Conservation (phyloP, 2,888 invertebrate genomes). For the Clitarchus hookeri region DNA sequence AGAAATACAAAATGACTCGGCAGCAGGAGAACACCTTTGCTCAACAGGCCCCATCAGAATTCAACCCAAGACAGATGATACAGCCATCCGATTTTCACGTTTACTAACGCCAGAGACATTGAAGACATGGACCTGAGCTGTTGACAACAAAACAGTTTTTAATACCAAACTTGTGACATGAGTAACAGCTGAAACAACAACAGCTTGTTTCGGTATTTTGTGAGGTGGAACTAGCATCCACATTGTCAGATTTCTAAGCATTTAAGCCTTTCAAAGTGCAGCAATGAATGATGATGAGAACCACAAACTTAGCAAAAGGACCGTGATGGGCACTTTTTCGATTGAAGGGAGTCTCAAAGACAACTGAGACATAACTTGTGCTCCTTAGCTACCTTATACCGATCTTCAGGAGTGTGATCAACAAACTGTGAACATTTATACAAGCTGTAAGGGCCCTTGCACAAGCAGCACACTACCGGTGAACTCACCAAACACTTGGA, state of each 20-base stretch:
- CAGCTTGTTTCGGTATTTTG: neutral
- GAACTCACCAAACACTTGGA: neutral
- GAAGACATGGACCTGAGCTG: neutral
- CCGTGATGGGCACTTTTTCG: neutral
- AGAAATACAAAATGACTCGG: neutral
- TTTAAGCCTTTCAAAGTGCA: neutral
- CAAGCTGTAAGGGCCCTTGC: neutral
- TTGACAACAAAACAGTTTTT: neutral
- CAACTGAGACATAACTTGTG: neutral
- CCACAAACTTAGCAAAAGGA: neutral
- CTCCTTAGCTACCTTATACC: neutral
- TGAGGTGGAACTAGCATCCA: neutral
- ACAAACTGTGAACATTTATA: neutral
- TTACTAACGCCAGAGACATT: neutral
- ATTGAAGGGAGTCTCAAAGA: neutral
- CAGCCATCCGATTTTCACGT: neutral
- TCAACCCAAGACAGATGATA: too few relatives aligned
- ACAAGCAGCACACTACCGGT: neutral
- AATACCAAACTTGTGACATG: neutral
- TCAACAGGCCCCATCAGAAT: neutral
- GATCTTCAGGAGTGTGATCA: neutral
- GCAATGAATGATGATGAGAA: neutral
- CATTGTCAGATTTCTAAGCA: neutral
- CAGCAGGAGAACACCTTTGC: neutral
- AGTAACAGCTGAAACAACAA: neutral